Base-by-base conservation (phyloP, 2,888 invertebrate species). In the Coleophora deauratella region DNA sequence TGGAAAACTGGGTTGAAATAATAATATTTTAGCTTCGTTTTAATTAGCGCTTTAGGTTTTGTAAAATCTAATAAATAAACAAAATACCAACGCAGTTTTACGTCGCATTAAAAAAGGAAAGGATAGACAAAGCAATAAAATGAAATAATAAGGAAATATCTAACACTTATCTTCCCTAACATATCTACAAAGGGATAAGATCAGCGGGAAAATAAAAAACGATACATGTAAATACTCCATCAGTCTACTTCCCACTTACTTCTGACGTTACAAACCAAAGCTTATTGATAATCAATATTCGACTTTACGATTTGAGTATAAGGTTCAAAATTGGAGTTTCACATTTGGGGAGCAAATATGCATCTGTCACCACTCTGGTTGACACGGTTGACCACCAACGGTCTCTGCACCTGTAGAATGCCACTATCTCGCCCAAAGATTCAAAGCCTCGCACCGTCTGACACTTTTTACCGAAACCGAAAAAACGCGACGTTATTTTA, bases 341-440 rank as follows among this genome's bases (percentile, higher is more conserved):
- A 21, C 21, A 21, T 21, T 21, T 21, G 3, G 21, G 21, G 21
- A 21, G 3, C 21, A 6, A 6, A 21, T 4, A 21, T 21, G 21
- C 21, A 6, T 21, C 21, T 21, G 21, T 21, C 21, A 21, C 21
- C 21, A 21, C 6, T 4, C 21, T 21, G 50, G 55, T 67, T 78
- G 80, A 81, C 66, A 59, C 56, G 66, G 43, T 51, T 65, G 80
- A 59, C 84, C 84, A 81, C 84, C 81, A 57, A 57, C 66, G 62
- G 63, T 71, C 66, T 59, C 59, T 62, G 74, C 81, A 81, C 79
- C 81, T 80, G 78, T 79, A 77, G 76, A 78, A 78, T 75, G 72
- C 54, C 49, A 62, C 72, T 81, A 85, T 82, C 84, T 64, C 66
- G 54, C 59, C 64, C 57, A 66, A 65, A 81, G 85, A 85, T 84